These are phyloP conservation scores for Achlya flavicornis DNA, from an alignment of 2,888 invertebrate genomes.

Conservation along the genomic window DNA sequence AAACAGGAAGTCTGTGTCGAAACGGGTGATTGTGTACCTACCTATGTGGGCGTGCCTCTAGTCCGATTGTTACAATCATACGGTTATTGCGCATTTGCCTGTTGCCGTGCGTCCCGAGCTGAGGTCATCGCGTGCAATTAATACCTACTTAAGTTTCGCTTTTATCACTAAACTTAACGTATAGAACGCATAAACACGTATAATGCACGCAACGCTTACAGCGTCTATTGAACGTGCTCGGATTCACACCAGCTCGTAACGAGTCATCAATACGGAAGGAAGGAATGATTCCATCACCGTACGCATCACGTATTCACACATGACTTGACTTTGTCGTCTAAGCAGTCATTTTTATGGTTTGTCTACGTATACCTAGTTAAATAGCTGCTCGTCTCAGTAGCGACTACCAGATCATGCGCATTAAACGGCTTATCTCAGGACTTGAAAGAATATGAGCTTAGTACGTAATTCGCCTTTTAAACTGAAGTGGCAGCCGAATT, in stretches of 20 bases:
- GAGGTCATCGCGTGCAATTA: slow-evolving; percentile 62
- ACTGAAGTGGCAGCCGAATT: slow-evolving; percentile 15
- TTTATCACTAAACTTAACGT: slow-evolving; percentile 37
- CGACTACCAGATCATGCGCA: slow-evolving; percentile 11
- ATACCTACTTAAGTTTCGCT: slow-evolving; percentile 55
- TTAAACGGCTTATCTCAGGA: slow-evolving; percentile 21
- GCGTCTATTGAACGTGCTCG: slow-evolving; percentile 19
- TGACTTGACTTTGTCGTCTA: background rate
- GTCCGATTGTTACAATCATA: slow-evolving; percentile 60
- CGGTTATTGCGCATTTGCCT: slow-evolving; percentile 68
- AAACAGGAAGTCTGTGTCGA: slow-evolving; percentile 73
- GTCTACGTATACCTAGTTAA: slow-evolving; percentile 4
- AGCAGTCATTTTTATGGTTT: background rate
- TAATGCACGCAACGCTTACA: slow-evolving; percentile 5
- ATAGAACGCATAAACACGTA: slow-evolving; percentile 15
- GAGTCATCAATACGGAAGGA: slow-evolving; percentile 28
- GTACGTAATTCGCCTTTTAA: slow-evolving; percentile 16
- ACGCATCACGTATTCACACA: slow-evolving; percentile 10
- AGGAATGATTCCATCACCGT: slow-evolving; percentile 22
- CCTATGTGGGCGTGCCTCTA: slow-evolving; percentile 63
- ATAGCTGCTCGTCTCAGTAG: slow-evolving; percentile 21
- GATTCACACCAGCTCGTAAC: slow-evolving; percentile 13
- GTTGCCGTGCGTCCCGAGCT: slow-evolving; percentile 52
- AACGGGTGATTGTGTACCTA: slow-evolving; percentile 60
- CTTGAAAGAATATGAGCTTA: slow-evolving; percentile 16